Conservation (phyloP, 2,888 invertebrate species). For the Bombylius major region DNA sequence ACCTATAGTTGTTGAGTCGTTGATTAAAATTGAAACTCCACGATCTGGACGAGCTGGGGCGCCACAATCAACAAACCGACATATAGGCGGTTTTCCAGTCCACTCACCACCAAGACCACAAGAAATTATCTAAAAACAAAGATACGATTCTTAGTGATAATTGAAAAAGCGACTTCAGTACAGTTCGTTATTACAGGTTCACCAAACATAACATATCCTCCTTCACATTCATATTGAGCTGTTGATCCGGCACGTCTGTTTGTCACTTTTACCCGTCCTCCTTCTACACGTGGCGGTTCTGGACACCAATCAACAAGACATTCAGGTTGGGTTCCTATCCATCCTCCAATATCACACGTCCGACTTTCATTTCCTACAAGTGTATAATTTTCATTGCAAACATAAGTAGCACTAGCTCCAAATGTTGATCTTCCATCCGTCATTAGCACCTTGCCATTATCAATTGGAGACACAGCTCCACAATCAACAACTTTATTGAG, state of each 20-base stretch:
- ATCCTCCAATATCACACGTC: conserved; percentile 61
- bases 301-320: conserved; percentile 84
- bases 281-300: conserved; percentile 63
- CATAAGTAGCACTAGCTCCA: conserved; percentile 62
- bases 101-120: conserved; percentile 80
- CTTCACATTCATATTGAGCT: conserved; percentile 67
- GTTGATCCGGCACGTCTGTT: conserved; percentile 70
- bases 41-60: conserved; percentile 68
- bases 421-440: conserved; percentile 62
- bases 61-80: conserved; percentile 78
- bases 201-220: conserved; percentile 74
- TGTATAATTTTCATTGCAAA: conserved; percentile 75
- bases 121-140: conserved; percentile 49
- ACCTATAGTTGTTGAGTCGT: conserved; percentile 69
- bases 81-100: conserved; percentile 66
- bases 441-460: conserved; percentile 58
- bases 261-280: conserved; percentile 55
- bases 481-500: conserved; percentile 65
- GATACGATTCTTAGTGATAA: neutral
- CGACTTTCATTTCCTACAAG: conserved; percentile 61
- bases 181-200: conserved; percentile 44
- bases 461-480: conserved; percentile 51
- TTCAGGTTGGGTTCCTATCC: conserved; percentile 67
- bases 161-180: neutral
- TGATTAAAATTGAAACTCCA: conserved; percentile 56